Evolutionary conservation across 1,140 invertebrate genomes (phyloP).

Genomic region (Drosophila pachea): DNA sequence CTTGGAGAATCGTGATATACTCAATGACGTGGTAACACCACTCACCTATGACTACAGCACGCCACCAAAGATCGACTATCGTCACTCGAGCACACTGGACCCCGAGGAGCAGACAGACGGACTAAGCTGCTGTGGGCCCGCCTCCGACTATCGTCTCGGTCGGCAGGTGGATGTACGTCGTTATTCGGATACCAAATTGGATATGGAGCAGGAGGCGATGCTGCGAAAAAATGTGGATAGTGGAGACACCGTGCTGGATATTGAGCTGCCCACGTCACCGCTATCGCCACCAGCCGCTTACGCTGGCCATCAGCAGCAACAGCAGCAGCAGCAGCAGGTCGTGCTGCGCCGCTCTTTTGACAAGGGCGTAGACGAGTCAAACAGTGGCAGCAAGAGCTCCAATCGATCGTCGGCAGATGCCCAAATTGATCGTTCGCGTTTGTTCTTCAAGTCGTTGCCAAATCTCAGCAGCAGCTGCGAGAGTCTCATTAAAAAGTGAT

Average conservation of each 20-base stretch:
- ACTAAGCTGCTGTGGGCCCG: constrained; percentile 45
- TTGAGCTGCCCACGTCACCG: constrained; percentile 68
- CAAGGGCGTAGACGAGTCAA: constrained; percentile 50
- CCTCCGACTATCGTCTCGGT: constrained; percentile 47
- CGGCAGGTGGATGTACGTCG: constrained; percentile 70
- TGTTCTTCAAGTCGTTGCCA: constrained; percentile 82
- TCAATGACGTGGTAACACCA: constrained; percentile 65
- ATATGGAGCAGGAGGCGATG: constrained; percentile 47
- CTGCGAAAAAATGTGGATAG: constrained; percentile 7
- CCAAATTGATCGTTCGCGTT: constrained; percentile 64
- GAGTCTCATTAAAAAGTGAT: constrained; percentile 81
- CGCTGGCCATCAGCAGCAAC: constrained; percentile 50
- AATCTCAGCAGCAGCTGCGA: constrained; percentile 84
- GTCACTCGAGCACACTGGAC: constrained; percentile 64
- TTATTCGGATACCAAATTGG: constrained; percentile 80
- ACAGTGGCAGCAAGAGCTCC: constrained; percentile 14
- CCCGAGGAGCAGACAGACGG: constrained; percentile 45
- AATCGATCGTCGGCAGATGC: constrained; percentile 30
- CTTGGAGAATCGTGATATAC: constrained; percentile 78
- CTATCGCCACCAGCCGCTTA: constrained; percentile 69
- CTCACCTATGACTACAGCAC: constrained; percentile 67
- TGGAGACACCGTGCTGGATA: constrained; percentile 64
- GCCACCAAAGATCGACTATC: constrained; percentile 73
- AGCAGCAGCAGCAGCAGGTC: constrained; percentile 38
- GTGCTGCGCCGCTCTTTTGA: constrained; percentile 66